These are phyloP conservation scores for Porites lutea DNA, from an alignment of 64 coral and sea anemone species.

Conservation along the genomic window DNA sequence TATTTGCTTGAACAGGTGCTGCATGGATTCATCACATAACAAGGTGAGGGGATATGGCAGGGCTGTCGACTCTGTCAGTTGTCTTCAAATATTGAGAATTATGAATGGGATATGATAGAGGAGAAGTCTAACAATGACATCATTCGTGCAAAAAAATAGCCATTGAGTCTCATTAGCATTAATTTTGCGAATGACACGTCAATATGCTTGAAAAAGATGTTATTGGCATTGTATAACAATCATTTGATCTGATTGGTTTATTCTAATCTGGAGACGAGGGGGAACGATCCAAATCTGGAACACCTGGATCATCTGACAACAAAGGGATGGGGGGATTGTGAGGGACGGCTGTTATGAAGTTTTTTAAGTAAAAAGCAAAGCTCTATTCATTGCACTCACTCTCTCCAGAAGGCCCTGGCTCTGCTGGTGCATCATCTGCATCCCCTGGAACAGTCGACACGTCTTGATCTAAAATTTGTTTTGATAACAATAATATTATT, in stretches of 20 bases:
- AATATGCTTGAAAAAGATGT: too few species aligned
- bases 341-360: background rate
- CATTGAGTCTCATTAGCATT: background rate
- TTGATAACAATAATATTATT: background rate
- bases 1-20: too few species aligned
- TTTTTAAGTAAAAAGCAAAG: constrained; percentile 11
- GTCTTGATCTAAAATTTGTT: background rate
- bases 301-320: background rate
- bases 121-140: too few species aligned
- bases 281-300: background rate
- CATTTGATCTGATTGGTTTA: background rate
- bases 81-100: too few species aligned
- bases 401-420: background rate
- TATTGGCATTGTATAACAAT: too few species aligned
- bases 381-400: constrained; percentile 4
- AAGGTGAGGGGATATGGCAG: background rate
- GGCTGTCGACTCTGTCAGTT: too few species aligned
- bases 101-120: too few species aligned
- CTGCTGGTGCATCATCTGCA: constrained; percentile 2
- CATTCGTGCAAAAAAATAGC: too few species aligned
- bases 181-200: background rate
- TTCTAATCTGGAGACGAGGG: background rate
- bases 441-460: background rate
- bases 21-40: too few species aligned
- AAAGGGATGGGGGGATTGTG: background rate